Percentiles rank a stretch among this genome's conserved stretches.
Conservation (phyloP, 1,140 invertebrate genomes). For the Nasonia giraulti region DNA sequence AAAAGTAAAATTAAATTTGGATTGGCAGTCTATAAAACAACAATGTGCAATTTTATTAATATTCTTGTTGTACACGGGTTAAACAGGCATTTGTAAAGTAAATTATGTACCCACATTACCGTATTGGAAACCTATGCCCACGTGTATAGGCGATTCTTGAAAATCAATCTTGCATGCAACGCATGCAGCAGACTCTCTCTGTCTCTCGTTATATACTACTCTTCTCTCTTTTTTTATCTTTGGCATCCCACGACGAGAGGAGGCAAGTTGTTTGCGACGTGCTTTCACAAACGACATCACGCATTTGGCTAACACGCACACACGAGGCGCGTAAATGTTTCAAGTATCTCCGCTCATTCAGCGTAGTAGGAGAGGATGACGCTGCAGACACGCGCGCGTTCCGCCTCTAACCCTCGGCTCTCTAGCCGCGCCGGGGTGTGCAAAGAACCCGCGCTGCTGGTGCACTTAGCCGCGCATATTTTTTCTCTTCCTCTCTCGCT, state of each 20-base stretch:
- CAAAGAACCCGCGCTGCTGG: slow-evolving; percentile 3
- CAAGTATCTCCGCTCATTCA: slow-evolving; percentile 24
- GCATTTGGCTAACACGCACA: slow-evolving; percentile 5
- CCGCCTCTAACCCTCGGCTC: no score
- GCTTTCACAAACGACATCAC: slow-evolving; percentile 18
- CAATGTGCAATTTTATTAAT: no score
- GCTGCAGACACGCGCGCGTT: no score
- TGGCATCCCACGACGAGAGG: background rate
- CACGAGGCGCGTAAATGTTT: background rate
- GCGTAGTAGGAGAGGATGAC: background rate
- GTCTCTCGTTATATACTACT: background rate
- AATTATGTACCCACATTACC: no score
- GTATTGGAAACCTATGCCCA: no score
- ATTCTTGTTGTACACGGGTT: no score
- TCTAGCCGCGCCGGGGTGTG: background rate
- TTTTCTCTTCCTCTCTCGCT: background rate
- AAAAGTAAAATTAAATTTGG: no score
- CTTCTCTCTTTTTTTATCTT: slow-evolving; percentile 5
- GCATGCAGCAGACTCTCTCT: background rate
- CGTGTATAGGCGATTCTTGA: no score
- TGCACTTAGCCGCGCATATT: slow-evolving; percentile 17
- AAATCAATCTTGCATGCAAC: background rate
- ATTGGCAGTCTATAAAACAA: no score
- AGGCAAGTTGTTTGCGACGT: background rate
- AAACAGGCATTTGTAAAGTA: no score